These are phyloP conservation scores for Cisticola juncidis DNA, from an alignment of 2,113 vertebrate genomes.

Conservation along the genomic window DNA sequence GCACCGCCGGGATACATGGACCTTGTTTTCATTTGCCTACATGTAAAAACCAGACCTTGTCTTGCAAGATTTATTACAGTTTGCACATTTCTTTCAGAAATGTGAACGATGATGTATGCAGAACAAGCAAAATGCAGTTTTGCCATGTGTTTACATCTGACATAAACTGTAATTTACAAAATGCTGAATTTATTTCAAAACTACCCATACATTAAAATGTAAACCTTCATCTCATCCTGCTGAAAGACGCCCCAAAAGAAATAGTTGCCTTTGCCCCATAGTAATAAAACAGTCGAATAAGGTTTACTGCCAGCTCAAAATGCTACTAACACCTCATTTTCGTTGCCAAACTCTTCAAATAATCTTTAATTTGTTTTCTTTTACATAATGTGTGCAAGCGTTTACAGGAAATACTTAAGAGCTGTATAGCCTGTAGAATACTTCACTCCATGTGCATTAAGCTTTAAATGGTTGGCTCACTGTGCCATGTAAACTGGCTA, in stretches of 20 bases:
- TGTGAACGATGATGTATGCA: background rate
- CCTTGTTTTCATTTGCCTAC: background rate
- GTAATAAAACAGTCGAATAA: constrained; percentile 32
- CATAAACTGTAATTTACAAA: background rate
- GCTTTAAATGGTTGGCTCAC: background rate
- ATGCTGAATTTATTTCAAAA: background rate
- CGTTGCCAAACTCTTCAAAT: constrained; percentile 41
- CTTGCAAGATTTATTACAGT: background rate
- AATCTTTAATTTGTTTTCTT: constrained; percentile 56
- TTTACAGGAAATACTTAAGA: constrained; percentile 26
- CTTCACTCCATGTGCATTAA: background rate
- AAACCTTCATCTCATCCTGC: background rate
- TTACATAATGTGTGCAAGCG: constrained; percentile 17
- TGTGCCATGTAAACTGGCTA: background rate
- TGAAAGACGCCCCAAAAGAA: background rate
- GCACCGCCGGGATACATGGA: background rate
- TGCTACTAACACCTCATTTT: constrained; percentile 49
- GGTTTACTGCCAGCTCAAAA: constrained; percentile 51
- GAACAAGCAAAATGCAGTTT: background rate
- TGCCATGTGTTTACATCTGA: background rate
- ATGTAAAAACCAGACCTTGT: background rate
- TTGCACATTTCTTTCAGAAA: background rate
- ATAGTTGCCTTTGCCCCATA: background rate
- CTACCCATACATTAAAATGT: background rate
- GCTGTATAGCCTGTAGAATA: background rate